Conservation (phyloP, 2,797 vertebrate genomes). For the Poliocrania exsul region DNA sequence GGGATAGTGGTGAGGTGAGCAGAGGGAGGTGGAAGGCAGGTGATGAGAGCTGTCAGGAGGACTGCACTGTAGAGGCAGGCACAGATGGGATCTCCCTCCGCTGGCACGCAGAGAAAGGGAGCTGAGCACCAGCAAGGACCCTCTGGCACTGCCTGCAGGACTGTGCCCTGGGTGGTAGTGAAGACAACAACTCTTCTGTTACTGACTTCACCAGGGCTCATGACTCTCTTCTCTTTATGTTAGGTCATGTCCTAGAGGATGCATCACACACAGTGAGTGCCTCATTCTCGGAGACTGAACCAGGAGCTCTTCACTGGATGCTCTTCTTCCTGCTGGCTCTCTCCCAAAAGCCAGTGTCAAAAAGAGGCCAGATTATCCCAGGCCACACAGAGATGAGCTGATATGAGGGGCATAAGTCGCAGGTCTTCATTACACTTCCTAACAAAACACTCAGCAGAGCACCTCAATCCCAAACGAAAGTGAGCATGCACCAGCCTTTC, state of each 20-base stretch:
- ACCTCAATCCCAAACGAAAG: not conserved
- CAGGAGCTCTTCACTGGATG: not conserved
- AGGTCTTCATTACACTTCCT: not conserved
- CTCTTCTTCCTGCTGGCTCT: not conserved
- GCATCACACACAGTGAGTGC: not conserved
- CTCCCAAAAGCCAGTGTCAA: not conserved
- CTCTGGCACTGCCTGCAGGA: rapidly evolving
- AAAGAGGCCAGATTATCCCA: not conserved
- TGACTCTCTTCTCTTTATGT: not conserved
- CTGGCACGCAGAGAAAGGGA: not conserved
- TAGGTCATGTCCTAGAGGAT: not conserved
- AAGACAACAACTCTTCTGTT: not conserved
- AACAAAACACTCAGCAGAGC: not conserved
- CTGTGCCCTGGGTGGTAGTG: rapidly evolving
- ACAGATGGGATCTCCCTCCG: rapidly evolving
- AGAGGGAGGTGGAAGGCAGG: not conserved
- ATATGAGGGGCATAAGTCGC: not conserved
- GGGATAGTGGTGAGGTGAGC: not conserved
- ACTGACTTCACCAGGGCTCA: not conserved
- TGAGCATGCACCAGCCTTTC: not conserved
- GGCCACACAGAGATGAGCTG: not conserved
- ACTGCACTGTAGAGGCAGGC: not conserved
- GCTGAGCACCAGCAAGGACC: not conserved
- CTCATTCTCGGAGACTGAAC: not conserved
- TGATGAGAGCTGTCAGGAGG: not conserved